These are phyloP conservation scores for Mohoua ochrocephala DNA, from an alignment of 2,113 vertebrate species.

Conservation along the genomic window DNA sequence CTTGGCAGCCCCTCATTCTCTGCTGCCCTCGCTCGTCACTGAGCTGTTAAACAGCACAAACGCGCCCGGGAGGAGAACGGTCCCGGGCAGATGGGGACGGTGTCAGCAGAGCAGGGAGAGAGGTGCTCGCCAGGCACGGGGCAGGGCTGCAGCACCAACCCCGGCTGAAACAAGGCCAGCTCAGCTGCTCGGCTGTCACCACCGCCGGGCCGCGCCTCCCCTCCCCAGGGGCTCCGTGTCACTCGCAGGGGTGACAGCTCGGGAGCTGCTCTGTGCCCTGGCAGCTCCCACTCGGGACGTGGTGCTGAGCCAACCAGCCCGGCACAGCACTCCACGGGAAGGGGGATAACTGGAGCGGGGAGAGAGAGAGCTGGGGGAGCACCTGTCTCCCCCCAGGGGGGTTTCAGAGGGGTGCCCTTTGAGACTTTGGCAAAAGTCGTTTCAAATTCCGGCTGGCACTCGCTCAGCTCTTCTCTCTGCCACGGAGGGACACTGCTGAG, in stretches of 20 bases:
- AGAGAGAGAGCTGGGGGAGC: background rate
- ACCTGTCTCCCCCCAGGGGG: background rate
- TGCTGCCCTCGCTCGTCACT: background rate
- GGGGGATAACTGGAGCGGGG: background rate
- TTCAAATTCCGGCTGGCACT: background rate
- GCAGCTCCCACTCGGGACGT: background rate
- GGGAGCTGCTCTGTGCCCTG: background rate
- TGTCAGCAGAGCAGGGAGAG: background rate
- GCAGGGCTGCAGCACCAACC: background rate
- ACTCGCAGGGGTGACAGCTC: background rate
- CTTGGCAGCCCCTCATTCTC: background rate
- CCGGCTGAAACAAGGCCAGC: background rate
- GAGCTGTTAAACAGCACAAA: background rate
- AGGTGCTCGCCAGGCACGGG: background rate
- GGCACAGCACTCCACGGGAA: background rate
- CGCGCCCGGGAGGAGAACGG: background rate
- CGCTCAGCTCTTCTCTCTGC: background rate
- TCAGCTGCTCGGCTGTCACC: background rate
- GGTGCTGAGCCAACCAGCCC: background rate
- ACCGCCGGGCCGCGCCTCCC: background rate
- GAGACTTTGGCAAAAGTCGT: background rate
- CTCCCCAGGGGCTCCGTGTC: background rate
- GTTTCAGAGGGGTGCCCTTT: background rate
- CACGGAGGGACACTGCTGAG: rapidly evolving
- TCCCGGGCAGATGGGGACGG: background rate